Conservation (phyloP, 2,797 vertebrate species). For the Nyctibius grandis region DNA sequence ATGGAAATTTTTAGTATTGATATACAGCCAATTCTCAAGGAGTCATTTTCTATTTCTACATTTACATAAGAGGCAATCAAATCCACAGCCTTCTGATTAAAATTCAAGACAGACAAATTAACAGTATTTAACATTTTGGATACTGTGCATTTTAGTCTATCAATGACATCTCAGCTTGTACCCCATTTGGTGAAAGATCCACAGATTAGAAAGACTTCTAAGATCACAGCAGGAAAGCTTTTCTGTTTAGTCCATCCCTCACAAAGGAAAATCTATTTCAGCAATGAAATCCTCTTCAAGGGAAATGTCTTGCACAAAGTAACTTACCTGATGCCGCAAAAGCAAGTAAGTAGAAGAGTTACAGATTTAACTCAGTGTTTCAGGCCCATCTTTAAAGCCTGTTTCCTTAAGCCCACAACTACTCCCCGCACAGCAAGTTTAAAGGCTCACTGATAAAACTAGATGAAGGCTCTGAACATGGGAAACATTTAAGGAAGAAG, state of each 20-base stretch:
- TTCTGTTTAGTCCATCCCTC: neutral
- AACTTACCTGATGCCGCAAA: neutral
- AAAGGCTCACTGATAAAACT: neutral
- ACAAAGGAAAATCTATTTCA: neutral
- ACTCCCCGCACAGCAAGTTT: neutral
- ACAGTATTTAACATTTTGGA: neutral
- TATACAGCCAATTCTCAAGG: neutral
- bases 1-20: neutral
- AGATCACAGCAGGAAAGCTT: neutral
- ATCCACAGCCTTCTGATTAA: neutral
- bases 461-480: neutral
- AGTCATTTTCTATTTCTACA: neutral
- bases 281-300: neutral
- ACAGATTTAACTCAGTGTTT: neutral
- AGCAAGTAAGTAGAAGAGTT: neutral
- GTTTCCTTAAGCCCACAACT: neutral
- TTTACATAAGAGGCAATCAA: neutral
- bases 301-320: neutral
- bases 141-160: neutral
- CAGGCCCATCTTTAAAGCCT: neutral
- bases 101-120: neutral
- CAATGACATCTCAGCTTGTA: neutral
- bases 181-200: neutral
- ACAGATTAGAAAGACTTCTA: neutral
- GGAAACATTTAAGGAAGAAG: neutral